Base-by-base conservation (phyloP, 2,797 vertebrate species). In the Trachurus trachurus region DNA sequence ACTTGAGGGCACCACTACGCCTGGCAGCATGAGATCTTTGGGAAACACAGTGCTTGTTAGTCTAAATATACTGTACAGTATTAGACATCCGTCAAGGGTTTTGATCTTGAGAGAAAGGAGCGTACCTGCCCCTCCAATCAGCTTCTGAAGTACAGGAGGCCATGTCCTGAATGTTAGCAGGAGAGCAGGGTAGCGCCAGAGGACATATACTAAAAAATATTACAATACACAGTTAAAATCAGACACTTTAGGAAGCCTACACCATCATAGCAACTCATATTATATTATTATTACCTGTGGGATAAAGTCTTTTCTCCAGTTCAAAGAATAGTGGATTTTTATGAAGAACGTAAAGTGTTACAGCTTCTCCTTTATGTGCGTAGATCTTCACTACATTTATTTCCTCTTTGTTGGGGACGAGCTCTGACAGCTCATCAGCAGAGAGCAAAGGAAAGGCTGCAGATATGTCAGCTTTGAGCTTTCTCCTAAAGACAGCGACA, bases 1-100 rank as follows among this genome's bases (percentile, higher is more conserved):
- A 83, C 86, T 80, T 78, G 95, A 88, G 79, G 97, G 94, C 85
- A 96, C 92, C 80, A 97, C 95, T 65, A 99, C 94, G 47, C 98
- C 98, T 0, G 98, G 98, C 82, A 99, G 94, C 98, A 99, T 99
- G 82, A 99, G 96, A 91, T 99, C 98, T 99, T 89, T 16, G 68
- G 40, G 34, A 81, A 71, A 45, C 12, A 84, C 37, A 77, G 64
- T 10, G 16, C 75, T 59, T 21, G 12, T 66, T 1, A 70, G 64
- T 57, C 4, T 15, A 11, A 45, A 53, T 42, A 3, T 42, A 29
- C 40, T 54, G 26, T 10, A 29, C 40, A 58, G 26, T 10, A 39
- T 22, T 29, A 22, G 54, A 40, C 26, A 52, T 63, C 1, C 68
- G 9, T 57, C 19, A 6, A 21, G 1, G 1, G 9, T 58, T 0